Evolutionary conservation across 2,888 invertebrate genomes (phyloP).

Genomic region (Chydorus sphaericus): DNA sequence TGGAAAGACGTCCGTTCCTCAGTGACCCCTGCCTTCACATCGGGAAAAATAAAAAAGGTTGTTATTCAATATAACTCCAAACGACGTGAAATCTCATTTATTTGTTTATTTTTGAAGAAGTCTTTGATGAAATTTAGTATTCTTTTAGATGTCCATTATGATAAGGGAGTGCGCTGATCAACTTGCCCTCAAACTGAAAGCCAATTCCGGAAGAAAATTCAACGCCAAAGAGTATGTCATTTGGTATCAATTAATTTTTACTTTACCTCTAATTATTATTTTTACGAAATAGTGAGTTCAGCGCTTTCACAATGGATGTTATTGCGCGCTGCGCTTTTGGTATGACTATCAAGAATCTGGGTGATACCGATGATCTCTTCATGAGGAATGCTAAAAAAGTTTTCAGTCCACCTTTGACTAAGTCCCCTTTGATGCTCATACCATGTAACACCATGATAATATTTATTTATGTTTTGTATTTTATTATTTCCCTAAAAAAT

Average conservation of each 20-base stretch:
- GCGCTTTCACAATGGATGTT: slow-evolving; percentile 7
- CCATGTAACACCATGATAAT: slow-evolving; percentile 8
- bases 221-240: slow-evolving; percentile 5
- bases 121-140: no score
- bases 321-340: slow-evolving; percentile 9
- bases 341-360: slow-evolving; percentile 6
- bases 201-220: slow-evolving; percentile 2
- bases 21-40: slow-evolving; percentile 12
- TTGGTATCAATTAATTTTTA: neutral
- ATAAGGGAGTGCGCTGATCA: slow-evolving; percentile 8
- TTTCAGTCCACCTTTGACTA: neutral
- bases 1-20: slow-evolving; percentile 15
- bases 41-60: slow-evolving; percentile 14
- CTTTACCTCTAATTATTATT: neutral
- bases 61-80: neutral
- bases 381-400: slow-evolving; percentile 9
- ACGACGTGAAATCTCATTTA: no score
- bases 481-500: neutral
- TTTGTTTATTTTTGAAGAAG: neutral
- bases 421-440: slow-evolving; percentile 7
- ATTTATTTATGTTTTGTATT: no score
- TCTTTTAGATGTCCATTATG: slow-evolving; percentile 9
- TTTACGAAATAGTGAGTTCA: slow-evolving; percentile 4
- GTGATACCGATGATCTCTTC: slow-evolving; percentile 1
- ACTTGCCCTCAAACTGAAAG: neutral